These are phyloP conservation scores for Heliconius hortense DNA, from an alignment of 2,888 invertebrate genomes.

Conservation along the genomic window DNA sequence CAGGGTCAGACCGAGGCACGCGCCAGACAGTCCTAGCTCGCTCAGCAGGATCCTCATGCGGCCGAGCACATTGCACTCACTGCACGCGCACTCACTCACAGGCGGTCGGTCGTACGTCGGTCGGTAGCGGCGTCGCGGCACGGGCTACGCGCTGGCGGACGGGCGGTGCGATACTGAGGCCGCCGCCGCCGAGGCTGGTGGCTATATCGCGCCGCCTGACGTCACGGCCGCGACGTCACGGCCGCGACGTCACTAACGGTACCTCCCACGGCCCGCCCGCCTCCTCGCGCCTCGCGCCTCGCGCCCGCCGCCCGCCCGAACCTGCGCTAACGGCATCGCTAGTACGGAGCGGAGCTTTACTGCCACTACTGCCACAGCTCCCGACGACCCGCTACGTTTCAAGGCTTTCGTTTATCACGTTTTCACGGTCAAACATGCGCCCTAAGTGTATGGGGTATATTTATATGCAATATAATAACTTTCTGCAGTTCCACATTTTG, in stretches of 20 bases:
- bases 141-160: constrained; percentile 71
- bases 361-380: constrained; percentile 41
- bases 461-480: constrained; percentile 6
- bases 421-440: constrained; percentile 40
- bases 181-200: constrained; percentile 79
- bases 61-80: constrained; percentile 80
- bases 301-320: constrained; percentile 78
- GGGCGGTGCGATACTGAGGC: constrained; percentile 82
- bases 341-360: constrained; percentile 73
- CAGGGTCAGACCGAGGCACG: constrained; percentile 80
- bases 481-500: not conserved
- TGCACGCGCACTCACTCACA: constrained; percentile 80
- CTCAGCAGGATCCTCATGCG: constrained; percentile 83
- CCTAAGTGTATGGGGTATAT: constrained; percentile 27
- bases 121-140: constrained; percentile 58
- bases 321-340: constrained; percentile 81
- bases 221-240: constrained; percentile 77
- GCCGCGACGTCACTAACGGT: constrained; percentile 79
- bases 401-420: constrained; percentile 38
- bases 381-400: constrained; percentile 45
- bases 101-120: constrained; percentile 49
- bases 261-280: constrained; percentile 81
- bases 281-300: constrained; percentile 56
- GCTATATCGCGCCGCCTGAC: constrained; percentile 81
- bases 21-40: constrained; percentile 80